phyloP scores from a whole-genome alignment of 1,140 invertebrate genomes.

The Cydia pomonella region DNA sequence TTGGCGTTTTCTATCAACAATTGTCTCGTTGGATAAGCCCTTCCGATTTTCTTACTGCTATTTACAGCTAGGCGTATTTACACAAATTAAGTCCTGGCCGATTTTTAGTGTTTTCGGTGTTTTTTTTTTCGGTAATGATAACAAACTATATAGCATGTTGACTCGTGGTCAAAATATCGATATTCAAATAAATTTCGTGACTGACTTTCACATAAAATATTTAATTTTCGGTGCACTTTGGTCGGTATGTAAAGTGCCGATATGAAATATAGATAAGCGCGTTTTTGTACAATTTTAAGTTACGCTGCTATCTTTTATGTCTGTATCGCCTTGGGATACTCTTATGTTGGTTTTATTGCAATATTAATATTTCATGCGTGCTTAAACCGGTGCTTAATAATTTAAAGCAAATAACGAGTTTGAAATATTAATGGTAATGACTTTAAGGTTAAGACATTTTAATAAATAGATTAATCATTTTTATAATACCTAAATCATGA shows the following conservation, averaged over 20 bases:
- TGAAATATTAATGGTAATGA: neutral
- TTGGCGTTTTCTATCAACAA: too few species aligned
- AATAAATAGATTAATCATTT: neutral
- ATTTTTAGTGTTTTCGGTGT: too few species aligned
- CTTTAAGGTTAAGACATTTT: neutral
- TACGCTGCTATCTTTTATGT: neutral
- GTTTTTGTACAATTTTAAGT: constrained; percentile 26
- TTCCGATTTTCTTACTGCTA: too few species aligned
- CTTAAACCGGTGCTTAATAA: neutral
- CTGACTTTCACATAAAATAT: neutral
- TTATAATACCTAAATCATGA: too few species aligned
- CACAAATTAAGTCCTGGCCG: too few species aligned
- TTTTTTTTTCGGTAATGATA: too few species aligned
- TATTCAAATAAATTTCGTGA: neutral
- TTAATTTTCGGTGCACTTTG: constrained; percentile 16
- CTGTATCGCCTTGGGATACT: constrained; percentile 1
- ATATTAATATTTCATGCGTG: neutral
- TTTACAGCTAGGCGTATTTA: too few species aligned
- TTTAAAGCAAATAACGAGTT: neutral
- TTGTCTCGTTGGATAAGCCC: too few species aligned
- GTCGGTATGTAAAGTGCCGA: constrained; percentile 16
- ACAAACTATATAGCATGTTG: too few species aligned
- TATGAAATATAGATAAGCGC: constrained; percentile 6
- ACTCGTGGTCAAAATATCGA: neutral
- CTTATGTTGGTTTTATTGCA: constrained; percentile 18